These are phyloP conservation scores for Rhagonycha lutea DNA, from an alignment of 2,888 invertebrate species.

Conservation along the genomic window DNA sequence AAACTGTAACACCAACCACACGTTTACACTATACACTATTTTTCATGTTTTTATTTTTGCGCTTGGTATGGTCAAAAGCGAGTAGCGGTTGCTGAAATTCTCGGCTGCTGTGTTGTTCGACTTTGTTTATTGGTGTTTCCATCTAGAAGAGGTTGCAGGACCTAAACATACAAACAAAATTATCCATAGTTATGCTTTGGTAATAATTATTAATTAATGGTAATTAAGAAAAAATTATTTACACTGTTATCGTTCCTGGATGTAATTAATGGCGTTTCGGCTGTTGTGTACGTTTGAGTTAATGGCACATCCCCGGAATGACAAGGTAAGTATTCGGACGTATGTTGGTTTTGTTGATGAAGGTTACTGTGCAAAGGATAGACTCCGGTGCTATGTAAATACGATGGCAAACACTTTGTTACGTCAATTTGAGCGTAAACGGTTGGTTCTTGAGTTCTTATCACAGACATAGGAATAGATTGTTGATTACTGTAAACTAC, in stretches of 20 bases:
- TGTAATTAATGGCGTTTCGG: conserved; percentile 51
- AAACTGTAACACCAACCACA: background rate
- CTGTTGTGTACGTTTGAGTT: conserved; percentile 47
- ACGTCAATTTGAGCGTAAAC: conserved; percentile 62
- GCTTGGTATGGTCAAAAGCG: conserved; percentile 55
- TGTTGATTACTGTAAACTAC: conserved; percentile 53
- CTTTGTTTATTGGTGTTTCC: conserved; percentile 47
- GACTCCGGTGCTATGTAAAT: conserved; percentile 49
- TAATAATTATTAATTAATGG: background rate
- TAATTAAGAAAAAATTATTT: conserved; percentile 22
- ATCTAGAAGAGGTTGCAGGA: conserved; percentile 50
- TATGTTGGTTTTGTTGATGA: conserved; percentile 44
- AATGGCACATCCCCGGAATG: conserved; percentile 45
- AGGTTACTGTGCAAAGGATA: conserved; percentile 53
- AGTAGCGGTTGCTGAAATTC: conserved; percentile 54
- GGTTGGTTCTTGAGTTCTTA: conserved; percentile 57
- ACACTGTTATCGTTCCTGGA: conserved; percentile 47
- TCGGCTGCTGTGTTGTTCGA: conserved; percentile 49
- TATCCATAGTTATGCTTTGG: background rate
- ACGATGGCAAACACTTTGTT: conserved; percentile 45
- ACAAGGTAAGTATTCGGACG: conserved; percentile 50
- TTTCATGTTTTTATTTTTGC: background rate
- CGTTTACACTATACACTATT: background rate
- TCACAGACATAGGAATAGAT: conserved; percentile 54
- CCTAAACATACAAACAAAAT: conserved; percentile 37